Evolutionary conservation across 2,888 invertebrate species (phyloP), one percentile per base, ranked within the genome.

Genomic region (Hypsopygia costalis): DNA sequence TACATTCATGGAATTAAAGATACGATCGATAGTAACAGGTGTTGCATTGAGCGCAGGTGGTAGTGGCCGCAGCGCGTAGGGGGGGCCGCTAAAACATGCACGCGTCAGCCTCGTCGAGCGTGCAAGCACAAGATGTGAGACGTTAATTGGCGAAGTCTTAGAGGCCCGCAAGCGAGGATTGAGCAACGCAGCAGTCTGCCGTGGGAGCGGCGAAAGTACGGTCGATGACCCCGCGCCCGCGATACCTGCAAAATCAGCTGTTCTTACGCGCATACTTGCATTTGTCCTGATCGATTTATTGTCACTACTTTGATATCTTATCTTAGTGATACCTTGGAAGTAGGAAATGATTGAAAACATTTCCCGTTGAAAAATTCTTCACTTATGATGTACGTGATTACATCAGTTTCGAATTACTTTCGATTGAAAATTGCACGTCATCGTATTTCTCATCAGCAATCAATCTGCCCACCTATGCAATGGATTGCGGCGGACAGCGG

Each of bases 201-300:
- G 83, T 81, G 83, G 82, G 81, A 83, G 78, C 74, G 81, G 83
- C 85, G 86, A 87, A 87, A 87, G 86, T 83, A 58, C 75, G 87
- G 83, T 76, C 85, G 69, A 69, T 67, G 80, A 86, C 78, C 83
- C 63, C 69, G 51, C 73, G 73, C 54, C 72, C 69, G 69, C 70
- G 69, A 69, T 73, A 69, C 50, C 64, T 60, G 64, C 66, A 76
- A 70, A 75, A 82, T 86, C 87, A 88, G 87, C 87, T 88, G 87
- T 82, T 86, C 80, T 78, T 73, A 51, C 62, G 62, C 64, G 59
- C 69, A 67, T 64, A 62, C 61, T 55, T 55, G 55, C 46, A 48
- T 61, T 56, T 48, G 47, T 52, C 53, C 57, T 60, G 55, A 55
- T 59, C 53, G 50, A 56, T 56, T 48, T 36, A 36, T 20, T 8